Evolutionary conservation across 2,888 invertebrate genomes (phyloP).

Genomic region (Venustoraphidia nigricollis): DNA sequence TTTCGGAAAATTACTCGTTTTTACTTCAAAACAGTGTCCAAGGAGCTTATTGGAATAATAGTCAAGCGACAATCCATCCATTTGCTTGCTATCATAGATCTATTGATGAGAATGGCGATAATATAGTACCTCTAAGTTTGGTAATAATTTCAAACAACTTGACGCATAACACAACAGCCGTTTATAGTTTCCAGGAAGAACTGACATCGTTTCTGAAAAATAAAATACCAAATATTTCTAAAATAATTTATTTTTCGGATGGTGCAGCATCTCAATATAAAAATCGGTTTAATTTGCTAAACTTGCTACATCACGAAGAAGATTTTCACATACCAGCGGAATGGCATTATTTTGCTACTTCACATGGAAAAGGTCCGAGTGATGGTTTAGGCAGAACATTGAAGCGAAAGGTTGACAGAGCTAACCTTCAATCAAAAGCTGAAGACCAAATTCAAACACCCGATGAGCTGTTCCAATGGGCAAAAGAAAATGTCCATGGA

Average conservation of each 20-base stretch:
- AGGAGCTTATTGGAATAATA: conserved; percentile 10
- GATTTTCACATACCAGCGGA: conserved; percentile 8
- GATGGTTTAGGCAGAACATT: conserved; percentile 11
- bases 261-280: conserved; percentile 10
- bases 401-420: conserved; percentile 9
- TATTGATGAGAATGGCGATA: conserved; percentile 1
- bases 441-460: conserved; percentile 10
- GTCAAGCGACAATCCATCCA: conserved; percentile 11
- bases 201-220: conserved; percentile 5
- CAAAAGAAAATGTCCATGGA: no score
- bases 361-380: conserved; percentile 11
- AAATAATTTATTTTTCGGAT: conserved; percentile 9
- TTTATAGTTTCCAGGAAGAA: conserved; percentile 7
- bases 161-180: conserved; percentile 7
- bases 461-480: conserved; percentile 7
- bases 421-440: conserved; percentile 7
- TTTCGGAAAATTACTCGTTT: conserved; percentile 10
- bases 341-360: conserved; percentile 11
- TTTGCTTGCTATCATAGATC: conserved; percentile 7
- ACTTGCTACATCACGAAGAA: conserved; percentile 8
- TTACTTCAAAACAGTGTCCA: conserved; percentile 9
- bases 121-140: conserved; percentile 7
- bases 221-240: conserved; percentile 4
- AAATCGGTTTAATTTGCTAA: conserved; percentile 9
- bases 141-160: conserved; percentile 11